Conservation (phyloP, 2,797 vertebrate genomes). For the Microhierax caerulescens region DNA sequence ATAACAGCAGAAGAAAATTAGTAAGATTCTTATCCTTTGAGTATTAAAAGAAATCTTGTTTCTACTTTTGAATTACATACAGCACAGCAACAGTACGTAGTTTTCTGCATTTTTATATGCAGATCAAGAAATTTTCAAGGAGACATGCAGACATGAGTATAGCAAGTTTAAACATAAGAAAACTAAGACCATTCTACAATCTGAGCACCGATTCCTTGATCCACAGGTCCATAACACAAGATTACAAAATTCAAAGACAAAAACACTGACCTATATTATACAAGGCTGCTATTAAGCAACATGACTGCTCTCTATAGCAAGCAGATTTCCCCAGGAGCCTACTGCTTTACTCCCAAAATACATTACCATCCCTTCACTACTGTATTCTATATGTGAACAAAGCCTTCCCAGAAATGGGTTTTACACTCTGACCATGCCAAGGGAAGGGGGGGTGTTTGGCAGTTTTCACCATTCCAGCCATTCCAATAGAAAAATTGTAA, state of each 20-base stretch:
- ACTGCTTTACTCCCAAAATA: background rate
- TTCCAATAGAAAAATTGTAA: too few relatives aligned
- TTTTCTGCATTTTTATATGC: background rate
- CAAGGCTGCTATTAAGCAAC: background rate
- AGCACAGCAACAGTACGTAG: background rate
- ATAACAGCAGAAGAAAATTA: rapidly evolving
- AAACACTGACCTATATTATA: background rate
- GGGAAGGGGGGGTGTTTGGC: background rate
- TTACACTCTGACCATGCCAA: background rate
- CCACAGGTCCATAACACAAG: background rate
- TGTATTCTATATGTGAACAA: background rate
- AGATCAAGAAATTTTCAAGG: background rate
- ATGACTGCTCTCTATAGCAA: background rate
- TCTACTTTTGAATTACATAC: background rate
- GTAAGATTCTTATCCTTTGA: background rate
- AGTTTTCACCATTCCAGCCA: background rate
- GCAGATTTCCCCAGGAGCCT: background rate
- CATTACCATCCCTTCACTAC: background rate
- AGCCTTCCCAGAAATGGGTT: background rate
- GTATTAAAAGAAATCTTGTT: background rate
- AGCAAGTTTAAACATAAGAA: background rate
- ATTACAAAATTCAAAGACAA: background rate
- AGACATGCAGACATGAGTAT: background rate
- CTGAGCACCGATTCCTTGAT: background rate
- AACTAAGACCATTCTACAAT: background rate